Evolutionary conservation across 2,888 invertebrate genomes (phyloP).

Genomic region (Neelides folsomi): DNA sequence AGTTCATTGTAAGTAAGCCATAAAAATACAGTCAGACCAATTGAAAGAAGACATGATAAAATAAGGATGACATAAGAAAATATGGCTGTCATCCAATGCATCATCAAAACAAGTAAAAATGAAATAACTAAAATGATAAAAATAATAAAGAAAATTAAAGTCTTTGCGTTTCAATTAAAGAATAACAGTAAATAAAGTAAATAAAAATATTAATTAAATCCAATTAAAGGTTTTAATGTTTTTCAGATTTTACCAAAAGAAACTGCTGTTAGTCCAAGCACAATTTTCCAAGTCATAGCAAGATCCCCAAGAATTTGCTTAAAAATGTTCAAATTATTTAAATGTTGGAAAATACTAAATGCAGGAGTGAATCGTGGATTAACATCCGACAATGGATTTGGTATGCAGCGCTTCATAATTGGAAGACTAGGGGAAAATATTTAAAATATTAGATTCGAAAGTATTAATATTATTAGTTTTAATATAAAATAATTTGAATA

Average conservation of each 20-base stretch:
- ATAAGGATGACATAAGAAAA: conserved; percentile 81
- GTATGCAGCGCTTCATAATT: conserved; percentile 76
- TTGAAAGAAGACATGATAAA: conserved; percentile 58
- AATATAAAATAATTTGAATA: conserved; percentile 1
- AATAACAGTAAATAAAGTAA: no score
- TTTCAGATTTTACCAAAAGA: conserved; percentile 61
- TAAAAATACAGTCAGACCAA: conserved; percentile 63
- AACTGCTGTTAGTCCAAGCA: conserved; percentile 63
- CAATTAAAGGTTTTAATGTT: no score
- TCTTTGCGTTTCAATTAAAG: no score
- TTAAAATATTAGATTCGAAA: background rate
- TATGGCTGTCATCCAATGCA: conserved; percentile 67
- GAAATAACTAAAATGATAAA: conserved; percentile 57
- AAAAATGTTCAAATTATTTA: conserved; percentile 77
- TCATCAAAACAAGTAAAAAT: conserved; percentile 63
- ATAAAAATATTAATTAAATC: no score
- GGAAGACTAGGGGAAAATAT: conserved; percentile 36
- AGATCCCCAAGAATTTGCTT: conserved; percentile 79
- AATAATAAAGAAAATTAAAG: background rate
- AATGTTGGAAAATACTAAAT: conserved; percentile 59
- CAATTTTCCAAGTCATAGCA: conserved; percentile 74
- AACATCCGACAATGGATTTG: conserved; percentile 54
- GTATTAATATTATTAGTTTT: no score
- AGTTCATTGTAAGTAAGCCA: conserved; percentile 83
- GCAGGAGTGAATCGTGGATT: conserved; percentile 46